Evolutionary conservation across 1,140 invertebrate genomes (phyloP).

Genomic region (Neodiprion pinetum): DNA sequence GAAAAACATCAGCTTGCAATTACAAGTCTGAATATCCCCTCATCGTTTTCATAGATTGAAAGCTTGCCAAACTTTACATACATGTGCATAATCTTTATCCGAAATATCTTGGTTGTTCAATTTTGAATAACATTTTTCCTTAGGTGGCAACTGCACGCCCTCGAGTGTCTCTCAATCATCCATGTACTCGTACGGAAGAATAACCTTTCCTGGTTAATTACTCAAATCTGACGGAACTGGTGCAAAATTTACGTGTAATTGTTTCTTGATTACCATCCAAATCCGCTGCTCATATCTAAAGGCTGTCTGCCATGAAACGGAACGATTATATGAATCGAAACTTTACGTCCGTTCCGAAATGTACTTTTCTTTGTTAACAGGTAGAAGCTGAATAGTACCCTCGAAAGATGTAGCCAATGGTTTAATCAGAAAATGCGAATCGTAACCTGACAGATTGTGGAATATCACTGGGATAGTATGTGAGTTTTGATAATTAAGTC

Average conservation of each 20-base stretch:
- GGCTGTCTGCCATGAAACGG: slow-evolving; percentile 29
- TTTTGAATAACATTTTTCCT: background rate
- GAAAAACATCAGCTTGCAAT: slow-evolving; percentile 52
- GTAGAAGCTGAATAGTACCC: too few relatives aligned
- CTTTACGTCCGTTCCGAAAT: slow-evolving; percentile 28
- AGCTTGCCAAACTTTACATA: too few relatives aligned
- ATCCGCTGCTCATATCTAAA: slow-evolving; percentile 33
- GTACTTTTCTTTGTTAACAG: slow-evolving; percentile 32
- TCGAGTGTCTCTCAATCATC: slow-evolving; percentile 38
- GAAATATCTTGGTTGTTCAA: too few relatives aligned
- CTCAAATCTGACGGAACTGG: slow-evolving; percentile 22
- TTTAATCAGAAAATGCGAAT: too few relatives aligned
- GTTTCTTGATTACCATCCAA: slow-evolving; percentile 20
- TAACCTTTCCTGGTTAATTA: slow-evolving; percentile 31
- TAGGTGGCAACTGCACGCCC: slow-evolving; percentile 23
- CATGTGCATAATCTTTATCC: too few relatives aligned
- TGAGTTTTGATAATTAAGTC: too few relatives aligned
- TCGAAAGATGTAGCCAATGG: too few relatives aligned
- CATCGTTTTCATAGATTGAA: slow-evolving; percentile 41
- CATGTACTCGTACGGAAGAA: slow-evolving; percentile 46
- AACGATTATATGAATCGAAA: slow-evolving; percentile 37
- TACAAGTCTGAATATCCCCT: slow-evolving; percentile 56
- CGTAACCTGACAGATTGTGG: slow-evolving; percentile 41
- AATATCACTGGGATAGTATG: too few relatives aligned
- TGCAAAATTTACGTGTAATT: slow-evolving; percentile 17